Percentiles rank a stretch among this genome's conserved stretches.
These are phyloP conservation scores for Hyles lineata DNA, from an alignment of 2,888 invertebrate species.

Conservation along the genomic window DNA sequence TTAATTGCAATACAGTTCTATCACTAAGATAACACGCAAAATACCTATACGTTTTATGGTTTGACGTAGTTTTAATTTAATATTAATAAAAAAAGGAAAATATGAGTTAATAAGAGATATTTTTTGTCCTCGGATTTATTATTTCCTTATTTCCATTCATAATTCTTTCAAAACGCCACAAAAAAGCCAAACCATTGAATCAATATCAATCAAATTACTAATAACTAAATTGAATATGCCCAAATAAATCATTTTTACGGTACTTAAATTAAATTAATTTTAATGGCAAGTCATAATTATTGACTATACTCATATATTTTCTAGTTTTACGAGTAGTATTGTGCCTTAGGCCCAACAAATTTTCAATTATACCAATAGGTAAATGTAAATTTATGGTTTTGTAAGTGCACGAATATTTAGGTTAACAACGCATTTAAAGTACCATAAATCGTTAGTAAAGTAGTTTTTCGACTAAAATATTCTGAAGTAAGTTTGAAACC, in stretches of 20 bases:
- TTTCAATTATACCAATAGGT: constrained; percentile 13
- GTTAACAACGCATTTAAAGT: neutral
- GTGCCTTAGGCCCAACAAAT: constrained; percentile 14
- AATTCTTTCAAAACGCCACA: too few species aligned
- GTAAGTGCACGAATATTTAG: neutral
- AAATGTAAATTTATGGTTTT: neutral
- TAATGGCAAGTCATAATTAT: constrained; percentile 12
- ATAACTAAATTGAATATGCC: constrained; percentile 32
- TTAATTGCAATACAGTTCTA: too few species aligned
- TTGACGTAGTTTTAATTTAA: too few species aligned
- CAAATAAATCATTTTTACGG: constrained; percentile 21
- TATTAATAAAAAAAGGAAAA: too few species aligned
- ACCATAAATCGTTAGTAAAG: neutral
- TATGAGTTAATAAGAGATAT: too few species aligned
- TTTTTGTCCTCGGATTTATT: too few species aligned
- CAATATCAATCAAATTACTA: neutral
- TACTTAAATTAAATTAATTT: constrained; percentile 18
- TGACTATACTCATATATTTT: constrained; percentile 7
- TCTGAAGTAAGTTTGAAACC: neutral
- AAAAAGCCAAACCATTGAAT: neutral
- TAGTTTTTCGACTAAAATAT: neutral
- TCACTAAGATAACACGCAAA: too few species aligned
- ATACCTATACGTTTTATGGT: too few species aligned
- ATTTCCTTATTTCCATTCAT: too few species aligned
- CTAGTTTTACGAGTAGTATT: neutral